Percentiles rank a stretch among this genome's conserved stretches.
Evolutionary conservation across 2,113 vertebrate genomes (phyloP).

Genomic region (Seriola rivoliana): DNA sequence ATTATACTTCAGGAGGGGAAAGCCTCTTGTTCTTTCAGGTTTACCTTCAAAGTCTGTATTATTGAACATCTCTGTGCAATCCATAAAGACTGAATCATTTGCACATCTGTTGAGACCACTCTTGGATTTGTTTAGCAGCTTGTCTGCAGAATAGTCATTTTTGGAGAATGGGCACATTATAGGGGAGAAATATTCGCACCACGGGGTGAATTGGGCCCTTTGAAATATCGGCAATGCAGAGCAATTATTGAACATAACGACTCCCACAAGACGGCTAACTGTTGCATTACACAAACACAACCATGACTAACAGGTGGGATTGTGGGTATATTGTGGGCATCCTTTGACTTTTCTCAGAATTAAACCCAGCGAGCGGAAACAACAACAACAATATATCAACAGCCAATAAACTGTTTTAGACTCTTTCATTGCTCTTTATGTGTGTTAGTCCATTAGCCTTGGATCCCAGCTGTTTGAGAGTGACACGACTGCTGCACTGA

Average conservation of each 20-base stretch:
- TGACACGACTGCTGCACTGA: background rate
- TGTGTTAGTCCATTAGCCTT: background rate
- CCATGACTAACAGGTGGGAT: conserved; percentile 12
- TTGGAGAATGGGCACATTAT: conserved; percentile 8
- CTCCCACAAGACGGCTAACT: conserved; percentile 26
- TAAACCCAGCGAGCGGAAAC: background rate
- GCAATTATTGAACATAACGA: conserved; percentile 22
- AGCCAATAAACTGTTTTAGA: background rate
- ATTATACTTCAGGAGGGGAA: background rate
- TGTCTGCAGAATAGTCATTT: background rate
- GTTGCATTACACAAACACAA: conserved; percentile 6
- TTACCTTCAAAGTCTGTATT: background rate
- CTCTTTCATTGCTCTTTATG: background rate
- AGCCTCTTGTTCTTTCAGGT: background rate
- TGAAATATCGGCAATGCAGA: conserved; percentile 13
- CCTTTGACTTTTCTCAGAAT: background rate
- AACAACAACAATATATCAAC: background rate
- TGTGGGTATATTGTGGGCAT: background rate
- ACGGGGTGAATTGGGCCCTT: background rate
- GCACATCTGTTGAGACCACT: background rate
- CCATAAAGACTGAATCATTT: background rate
- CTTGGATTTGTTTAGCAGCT: conserved; percentile 12
- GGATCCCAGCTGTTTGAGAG: background rate
- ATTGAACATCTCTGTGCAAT: background rate
- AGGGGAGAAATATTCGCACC: conserved; percentile 15